Percentiles rank a stretch among this genome's conserved stretches.
These are phyloP conservation scores for Heterodera filipjevi DNA, from an alignment of 2,888 invertebrate genomes.

Conservation along the genomic window DNA sequence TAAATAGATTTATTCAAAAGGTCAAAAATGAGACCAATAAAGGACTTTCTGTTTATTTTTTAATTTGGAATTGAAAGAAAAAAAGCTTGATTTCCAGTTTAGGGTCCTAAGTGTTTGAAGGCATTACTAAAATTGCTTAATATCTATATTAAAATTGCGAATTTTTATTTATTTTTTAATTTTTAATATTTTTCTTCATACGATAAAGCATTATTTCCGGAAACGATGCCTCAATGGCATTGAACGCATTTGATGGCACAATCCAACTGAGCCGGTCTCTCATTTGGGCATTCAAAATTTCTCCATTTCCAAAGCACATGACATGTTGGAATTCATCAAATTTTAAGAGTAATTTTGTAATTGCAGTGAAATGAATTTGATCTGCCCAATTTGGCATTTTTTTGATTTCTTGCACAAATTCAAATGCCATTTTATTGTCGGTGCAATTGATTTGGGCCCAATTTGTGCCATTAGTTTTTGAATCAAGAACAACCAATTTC, in stretches of 20 bases:
- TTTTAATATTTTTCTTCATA: not conserved
- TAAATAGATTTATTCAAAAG: no score
- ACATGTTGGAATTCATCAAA: not conserved
- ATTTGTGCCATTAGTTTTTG: not conserved
- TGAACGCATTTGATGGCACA: not conserved
- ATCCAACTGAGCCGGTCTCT: not conserved
- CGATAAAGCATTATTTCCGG: not conserved
- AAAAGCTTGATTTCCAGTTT: no score
- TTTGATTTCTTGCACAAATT: not conserved
- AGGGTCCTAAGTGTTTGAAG: no score
- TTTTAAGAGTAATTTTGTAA: not conserved
- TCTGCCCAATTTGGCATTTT: not conserved
- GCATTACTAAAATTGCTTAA: no score
- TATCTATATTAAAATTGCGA: not conserved
- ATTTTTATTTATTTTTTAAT: not conserved
- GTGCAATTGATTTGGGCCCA: not conserved
- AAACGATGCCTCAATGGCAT: not conserved
- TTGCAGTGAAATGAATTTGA: not conserved
- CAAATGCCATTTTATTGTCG: not conserved
- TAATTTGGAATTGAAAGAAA: no score
- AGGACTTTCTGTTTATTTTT: no score
- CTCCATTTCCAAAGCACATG: not conserved
- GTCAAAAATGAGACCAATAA: no score
- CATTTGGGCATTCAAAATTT: not conserved
- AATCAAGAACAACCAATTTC: not conserved